A percentile compares a stretch with the other conserved stretches of the same genome.
phyloP scores from a whole-genome alignment of 2,888 invertebrate genomes.

The Luperina testacea region DNA sequence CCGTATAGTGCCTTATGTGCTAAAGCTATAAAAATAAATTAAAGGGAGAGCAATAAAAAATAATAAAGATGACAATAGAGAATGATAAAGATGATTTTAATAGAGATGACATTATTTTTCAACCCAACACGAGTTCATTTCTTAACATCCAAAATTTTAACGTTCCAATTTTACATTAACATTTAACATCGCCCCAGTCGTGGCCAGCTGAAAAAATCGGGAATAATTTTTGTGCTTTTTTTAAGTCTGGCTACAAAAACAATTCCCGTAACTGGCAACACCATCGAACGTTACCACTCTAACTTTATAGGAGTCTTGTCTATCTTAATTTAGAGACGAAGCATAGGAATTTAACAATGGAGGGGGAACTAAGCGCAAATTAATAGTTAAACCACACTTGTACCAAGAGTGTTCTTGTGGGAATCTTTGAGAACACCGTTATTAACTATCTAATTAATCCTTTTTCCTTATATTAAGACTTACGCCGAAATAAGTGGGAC shows the following conservation, averaged over 20 bases:
- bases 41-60: neutral
- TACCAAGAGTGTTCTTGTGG: constrained; percentile 48
- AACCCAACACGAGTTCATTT: constrained; percentile 55
- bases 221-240: constrained; percentile 64
- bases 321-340: constrained; percentile 66
- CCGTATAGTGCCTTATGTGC: too few species aligned
- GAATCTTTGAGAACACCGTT: constrained; percentile 53
- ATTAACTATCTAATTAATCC: constrained; percentile 20
- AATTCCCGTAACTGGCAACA: constrained; percentile 74
- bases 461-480: constrained; percentile 40
- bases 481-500: constrained; percentile 38
- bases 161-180: constrained; percentile 57
- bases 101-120: constrained; percentile 11
- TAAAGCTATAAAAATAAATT: neutral
- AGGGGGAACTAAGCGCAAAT: constrained; percentile 69
- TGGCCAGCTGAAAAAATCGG: constrained; percentile 62
- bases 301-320: constrained; percentile 71
- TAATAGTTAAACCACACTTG: constrained; percentile 60
- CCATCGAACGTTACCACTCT: constrained; percentile 66
- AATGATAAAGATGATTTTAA: too few species aligned
- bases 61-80: neutral
- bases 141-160: constrained; percentile 45
- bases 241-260: constrained; percentile 68
- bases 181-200: constrained; percentile 70
- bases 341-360: constrained; percentile 75